Base-by-base conservation (phyloP, 1,140 invertebrate species). In the Saccostrea echinata region DNA sequence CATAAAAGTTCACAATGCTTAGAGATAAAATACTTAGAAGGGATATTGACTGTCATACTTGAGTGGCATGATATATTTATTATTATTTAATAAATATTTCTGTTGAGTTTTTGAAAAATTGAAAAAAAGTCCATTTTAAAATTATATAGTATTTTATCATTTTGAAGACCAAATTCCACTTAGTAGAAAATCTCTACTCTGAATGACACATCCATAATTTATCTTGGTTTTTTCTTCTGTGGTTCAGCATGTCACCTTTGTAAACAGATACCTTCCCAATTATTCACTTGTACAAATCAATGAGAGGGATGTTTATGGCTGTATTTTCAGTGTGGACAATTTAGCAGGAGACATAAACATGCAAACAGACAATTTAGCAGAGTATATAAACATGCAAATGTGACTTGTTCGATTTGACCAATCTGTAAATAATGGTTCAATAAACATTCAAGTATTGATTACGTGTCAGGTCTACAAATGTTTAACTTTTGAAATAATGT, bases 371-470 rank as follows among this genome's bases (percentile, higher is more conserved):
- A 64, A 27, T 76, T 76, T 76, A 76, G 27, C 30, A 11, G 30
- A 76, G 27, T 76, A 30, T 27, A 76, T 76, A 76, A 33, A 76
- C 68, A 76, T 76, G 68, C 68, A 76, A 76, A 76, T 76, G 68
- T 76, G 68, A 30, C 68, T 33, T 30, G 68, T 76, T 30, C 68
- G 33, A 76, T 76, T 76, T 76, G 68, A 76, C 68, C 68, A 30
- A 76, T 76, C 68, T 33, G 68, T 27, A 30, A 13, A 18, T 76
- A 76, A 76, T 76, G 68, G 68, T 33, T 33, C 30, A 76, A 76
- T 76, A 76, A 76, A 76, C 68, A 76, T 30, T 12, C 68, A 30
- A 76, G 68, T 76, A 76, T 76, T 76, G 68, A 76, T 76, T 76
- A 76, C 68, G 16, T 76, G 68, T 33, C 27, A 76, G 68, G 30